Conservation (phyloP, 1,140 invertebrate genomes). For the Tetramorium alpestre region DNA sequence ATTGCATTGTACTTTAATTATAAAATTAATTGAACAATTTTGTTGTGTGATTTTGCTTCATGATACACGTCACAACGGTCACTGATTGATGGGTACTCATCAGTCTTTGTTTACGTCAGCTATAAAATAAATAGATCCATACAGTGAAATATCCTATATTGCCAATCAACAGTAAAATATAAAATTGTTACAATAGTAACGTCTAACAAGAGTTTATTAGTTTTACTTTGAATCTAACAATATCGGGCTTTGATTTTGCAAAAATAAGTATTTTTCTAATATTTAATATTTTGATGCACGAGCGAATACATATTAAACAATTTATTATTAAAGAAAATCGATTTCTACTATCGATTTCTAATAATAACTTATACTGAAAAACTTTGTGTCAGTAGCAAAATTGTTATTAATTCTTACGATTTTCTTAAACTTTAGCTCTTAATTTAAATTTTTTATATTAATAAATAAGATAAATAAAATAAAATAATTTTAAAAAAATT, state of each 20-base stretch:
- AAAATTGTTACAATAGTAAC: not conserved
- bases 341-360: not conserved
- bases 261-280: not conserved
- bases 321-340: not conserved
- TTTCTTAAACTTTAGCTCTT: not conserved
- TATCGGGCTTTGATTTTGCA: not conserved
- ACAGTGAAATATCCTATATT: constrained; percentile 1
- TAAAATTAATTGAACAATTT: constrained; percentile 12
- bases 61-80: not conserved
- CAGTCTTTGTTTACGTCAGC: constrained; percentile 22
- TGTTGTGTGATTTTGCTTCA: constrained; percentile 8
- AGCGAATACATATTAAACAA: not conserved
- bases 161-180: constrained; percentile 1
- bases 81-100: constrained; percentile 29
- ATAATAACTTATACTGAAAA: not conserved
- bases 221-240: not conserved
- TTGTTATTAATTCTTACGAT: not conserved
- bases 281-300: not conserved
- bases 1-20: not conserved
- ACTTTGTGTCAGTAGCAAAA: not conserved
- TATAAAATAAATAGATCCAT: constrained; percentile 11
- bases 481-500: not conserved
- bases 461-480: not conserved
- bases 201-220: constrained; percentile 8
- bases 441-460: not conserved